phyloP scores from a whole-genome alignment of 2,797 vertebrate species.

The Myotis pilosus region DNA sequence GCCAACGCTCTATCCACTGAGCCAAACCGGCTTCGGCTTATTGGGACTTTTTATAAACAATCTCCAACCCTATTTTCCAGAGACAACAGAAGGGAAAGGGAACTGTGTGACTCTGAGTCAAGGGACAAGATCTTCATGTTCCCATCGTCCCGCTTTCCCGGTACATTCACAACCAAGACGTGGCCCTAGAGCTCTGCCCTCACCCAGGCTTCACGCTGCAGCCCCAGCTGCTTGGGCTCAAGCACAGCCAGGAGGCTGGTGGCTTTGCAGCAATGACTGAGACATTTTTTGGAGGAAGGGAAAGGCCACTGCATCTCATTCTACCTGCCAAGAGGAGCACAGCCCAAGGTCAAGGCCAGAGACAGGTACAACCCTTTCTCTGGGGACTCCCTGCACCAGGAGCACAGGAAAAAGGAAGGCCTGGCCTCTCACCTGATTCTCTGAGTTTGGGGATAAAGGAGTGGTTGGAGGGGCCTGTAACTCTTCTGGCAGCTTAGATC shows the following conservation, averaged over 20 bases:
- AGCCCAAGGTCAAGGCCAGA: background rate
- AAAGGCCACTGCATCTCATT: background rate
- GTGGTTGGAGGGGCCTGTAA: background rate
- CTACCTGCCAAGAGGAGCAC: background rate
- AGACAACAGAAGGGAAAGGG: background rate
- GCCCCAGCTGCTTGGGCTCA: background rate
- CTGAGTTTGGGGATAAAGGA: background rate
- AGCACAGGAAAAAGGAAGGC: background rate
- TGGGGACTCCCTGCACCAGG: background rate
- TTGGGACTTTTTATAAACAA: background rate
- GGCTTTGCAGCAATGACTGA: background rate
- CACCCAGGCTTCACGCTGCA: background rate
- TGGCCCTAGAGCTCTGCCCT: background rate
- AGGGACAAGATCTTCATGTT: background rate
- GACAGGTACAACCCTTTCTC: background rate
- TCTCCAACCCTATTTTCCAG: background rate
- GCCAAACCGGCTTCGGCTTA: no score
- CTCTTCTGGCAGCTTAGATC: background rate
- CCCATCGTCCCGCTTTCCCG: accelerated
- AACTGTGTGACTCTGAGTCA: background rate
- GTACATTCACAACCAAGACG: background rate
- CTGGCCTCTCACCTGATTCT: background rate
- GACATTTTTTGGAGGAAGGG: background rate
- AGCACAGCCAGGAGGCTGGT: background rate
- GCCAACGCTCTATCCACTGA: no score